These are phyloP conservation scores for Geophilus truncorum DNA, from an alignment of 2,888 invertebrate species.

Conservation along the genomic window DNA sequence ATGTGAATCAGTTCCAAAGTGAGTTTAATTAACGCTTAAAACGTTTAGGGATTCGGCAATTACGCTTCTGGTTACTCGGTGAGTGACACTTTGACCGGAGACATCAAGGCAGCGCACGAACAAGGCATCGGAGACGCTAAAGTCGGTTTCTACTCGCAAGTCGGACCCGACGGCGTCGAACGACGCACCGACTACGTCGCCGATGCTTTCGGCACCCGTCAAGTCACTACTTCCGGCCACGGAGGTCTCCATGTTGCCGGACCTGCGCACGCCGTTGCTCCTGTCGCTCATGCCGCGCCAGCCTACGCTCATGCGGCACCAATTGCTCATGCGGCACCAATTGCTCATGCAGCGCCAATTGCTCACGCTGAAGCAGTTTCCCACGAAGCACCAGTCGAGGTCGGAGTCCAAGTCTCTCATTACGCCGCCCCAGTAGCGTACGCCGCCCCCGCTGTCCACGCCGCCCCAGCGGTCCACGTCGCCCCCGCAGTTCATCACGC, in stretches of 20 bases:
- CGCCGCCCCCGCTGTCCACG: background rate
- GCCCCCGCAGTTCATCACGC: background rate
- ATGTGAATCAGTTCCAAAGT: background rate
- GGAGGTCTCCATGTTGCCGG: no score
- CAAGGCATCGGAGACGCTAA: constrained; percentile 20
- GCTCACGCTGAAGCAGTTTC: no score
- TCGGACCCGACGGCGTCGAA: constrained; percentile 29
- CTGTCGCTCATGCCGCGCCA: background rate
- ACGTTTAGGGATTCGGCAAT: constrained; percentile 35
- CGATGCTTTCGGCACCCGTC: constrained; percentile 33
- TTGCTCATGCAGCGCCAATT: background rate
- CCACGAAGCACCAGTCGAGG: background rate
- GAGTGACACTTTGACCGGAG: constrained; percentile 34
- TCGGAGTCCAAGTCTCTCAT: background rate
- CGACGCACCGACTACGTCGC: constrained; percentile 35
- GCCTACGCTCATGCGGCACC: background rate
- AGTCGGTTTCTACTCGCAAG: constrained; percentile 28
- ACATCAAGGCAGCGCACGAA: constrained; percentile 34
- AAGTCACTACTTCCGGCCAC: constrained; percentile 30
- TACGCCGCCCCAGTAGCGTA: constrained; percentile 2
- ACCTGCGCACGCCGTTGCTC: constrained; percentile 28
- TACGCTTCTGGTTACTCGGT: constrained; percentile 35
- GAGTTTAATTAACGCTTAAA: background rate
- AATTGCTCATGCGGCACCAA: background rate
- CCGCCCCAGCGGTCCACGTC: background rate